Evolutionary conservation across 1,140 invertebrate species (phyloP).

Genomic region (Pectinophora gossypiella): DNA sequence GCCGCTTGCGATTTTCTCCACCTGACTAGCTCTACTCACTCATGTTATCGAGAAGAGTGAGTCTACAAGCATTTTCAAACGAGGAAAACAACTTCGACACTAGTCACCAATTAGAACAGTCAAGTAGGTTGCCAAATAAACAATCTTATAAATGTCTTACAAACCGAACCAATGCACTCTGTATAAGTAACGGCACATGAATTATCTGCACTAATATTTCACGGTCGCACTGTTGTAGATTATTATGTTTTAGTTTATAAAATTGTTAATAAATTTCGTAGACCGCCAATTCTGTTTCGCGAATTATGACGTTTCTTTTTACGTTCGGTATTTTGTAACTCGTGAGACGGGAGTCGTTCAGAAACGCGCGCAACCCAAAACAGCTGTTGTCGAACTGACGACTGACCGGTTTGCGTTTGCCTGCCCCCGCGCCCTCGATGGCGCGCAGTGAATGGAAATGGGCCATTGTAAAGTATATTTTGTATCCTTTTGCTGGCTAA

Average conservation of each 20-base stretch:
- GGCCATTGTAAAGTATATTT: neutral
- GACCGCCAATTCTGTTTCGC: conserved; percentile 13
- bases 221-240: neutral
- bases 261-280: neutral
- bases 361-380: conserved; percentile 32
- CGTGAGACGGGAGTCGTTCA: conserved; percentile 26
- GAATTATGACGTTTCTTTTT: conserved; percentile 26
- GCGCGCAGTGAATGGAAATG: conserved; percentile 6
- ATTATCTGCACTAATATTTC: neutral
- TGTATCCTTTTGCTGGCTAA: too few relatives aligned
- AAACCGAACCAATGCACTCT: neutral
- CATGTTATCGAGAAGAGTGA: neutral
- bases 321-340: conserved; percentile 22
- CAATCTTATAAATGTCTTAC: neutral
- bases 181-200: neutral
- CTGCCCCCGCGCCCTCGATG: neutral
- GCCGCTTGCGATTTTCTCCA: neutral
- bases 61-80: neutral
- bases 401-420: conserved; percentile 8
- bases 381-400: conserved; percentile 41
- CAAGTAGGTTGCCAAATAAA: conserved; percentile 1
- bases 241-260: neutral
- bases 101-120: neutral
- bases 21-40: neutral
- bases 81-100: neutral